Base-by-base conservation (phyloP, 2,888 invertebrate species). In the Trissolcus brochymenae region DNA sequence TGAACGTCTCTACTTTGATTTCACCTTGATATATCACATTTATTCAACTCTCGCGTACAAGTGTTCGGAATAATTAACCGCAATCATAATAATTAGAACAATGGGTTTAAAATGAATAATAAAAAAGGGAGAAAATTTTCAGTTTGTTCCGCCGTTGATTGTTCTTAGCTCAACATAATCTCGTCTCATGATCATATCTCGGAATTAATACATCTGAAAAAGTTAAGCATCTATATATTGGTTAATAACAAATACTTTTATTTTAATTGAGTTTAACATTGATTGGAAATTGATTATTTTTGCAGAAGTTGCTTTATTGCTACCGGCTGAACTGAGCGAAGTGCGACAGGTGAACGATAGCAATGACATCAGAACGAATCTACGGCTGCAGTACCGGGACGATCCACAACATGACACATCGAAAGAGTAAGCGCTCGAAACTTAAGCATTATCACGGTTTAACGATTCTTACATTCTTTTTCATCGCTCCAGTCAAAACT, bases 271-370 rank as follows among this genome's bases (percentile, higher is more conserved):
- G 35, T 35, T 0, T 9, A 35, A 1, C 1, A 9, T 9, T 35
- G 40, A 64, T 11, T 25, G 9, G 9, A 11, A 16, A 62, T 64
- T 51, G 54, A 49, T 64, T 66, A 66, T 50, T n/a, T n/a, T 74
- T 75, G 40, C 90, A 93, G 96, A 96, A 90, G 95, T 94, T 79
- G 96, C 95, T 0, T 93, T 95, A 90, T 91, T 97, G 57, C 91
- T 97, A 70, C 96, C 96, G 0, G 95, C 95, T 0, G 92, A 93
- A 4, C 90, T 95, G 81, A 94, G 95, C 11, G 92, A 93, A 81
- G 94, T 93, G 86, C 93, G 95, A 62, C 93, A 94, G 84, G 92
- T 93, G 65, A 95, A 96, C 88, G 94, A 94, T 73, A 95, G 94
- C 64, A 93, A 93, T 84, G 95, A 95, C 87, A 95, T 95, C 82